These are phyloP conservation scores for Callaeas wilsoni DNA, from an alignment of 2,113 vertebrate genomes.

Conservation along the genomic window DNA sequence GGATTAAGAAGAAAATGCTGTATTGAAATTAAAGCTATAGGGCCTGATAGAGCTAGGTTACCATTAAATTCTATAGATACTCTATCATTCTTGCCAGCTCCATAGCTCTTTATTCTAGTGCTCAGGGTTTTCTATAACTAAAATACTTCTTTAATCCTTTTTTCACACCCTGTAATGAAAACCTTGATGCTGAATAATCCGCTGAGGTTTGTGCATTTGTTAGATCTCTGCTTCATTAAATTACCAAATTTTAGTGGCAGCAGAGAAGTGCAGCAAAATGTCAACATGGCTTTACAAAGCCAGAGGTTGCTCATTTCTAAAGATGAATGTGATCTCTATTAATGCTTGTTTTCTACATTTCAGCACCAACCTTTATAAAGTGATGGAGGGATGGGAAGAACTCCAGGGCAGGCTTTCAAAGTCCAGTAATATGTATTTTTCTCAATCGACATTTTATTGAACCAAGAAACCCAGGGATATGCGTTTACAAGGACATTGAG, in stretches of 20 bases:
- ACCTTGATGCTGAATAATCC: conserved; percentile 63
- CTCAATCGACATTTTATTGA: conserved; percentile 23
- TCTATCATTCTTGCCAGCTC: conserved; percentile 9
- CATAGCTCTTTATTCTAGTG: conserved; percentile 4
- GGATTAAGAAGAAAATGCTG: conserved; percentile 38
- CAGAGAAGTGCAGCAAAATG: conserved; percentile 52
- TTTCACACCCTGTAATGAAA: conserved; percentile 46
- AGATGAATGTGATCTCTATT: conserved; percentile 59
- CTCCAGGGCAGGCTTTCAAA: neutral
- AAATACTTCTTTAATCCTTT: conserved; percentile 64
- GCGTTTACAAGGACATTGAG: neutral
- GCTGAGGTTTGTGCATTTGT: conserved; percentile 20
- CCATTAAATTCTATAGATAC: conserved; percentile 51
- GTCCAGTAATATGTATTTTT: conserved; percentile 49
- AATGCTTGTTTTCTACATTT: conserved; percentile 43
- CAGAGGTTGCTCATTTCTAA: conserved; percentile 51
- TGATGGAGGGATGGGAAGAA: neutral
- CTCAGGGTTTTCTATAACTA: conserved; percentile 16
- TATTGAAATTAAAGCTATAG: conserved; percentile 62
- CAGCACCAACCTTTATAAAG: conserved; percentile 25
- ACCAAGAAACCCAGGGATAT: neutral
- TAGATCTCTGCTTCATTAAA: conserved; percentile 66
- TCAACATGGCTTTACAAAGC: conserved; percentile 61
- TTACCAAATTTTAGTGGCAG: conserved; percentile 67
- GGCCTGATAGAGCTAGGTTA: conserved; percentile 23